Evolutionary conservation across 2,888 invertebrate species (phyloP), one percentile per base, ranked within the genome.

Genomic region (Ormyrus pomaceus): DNA sequence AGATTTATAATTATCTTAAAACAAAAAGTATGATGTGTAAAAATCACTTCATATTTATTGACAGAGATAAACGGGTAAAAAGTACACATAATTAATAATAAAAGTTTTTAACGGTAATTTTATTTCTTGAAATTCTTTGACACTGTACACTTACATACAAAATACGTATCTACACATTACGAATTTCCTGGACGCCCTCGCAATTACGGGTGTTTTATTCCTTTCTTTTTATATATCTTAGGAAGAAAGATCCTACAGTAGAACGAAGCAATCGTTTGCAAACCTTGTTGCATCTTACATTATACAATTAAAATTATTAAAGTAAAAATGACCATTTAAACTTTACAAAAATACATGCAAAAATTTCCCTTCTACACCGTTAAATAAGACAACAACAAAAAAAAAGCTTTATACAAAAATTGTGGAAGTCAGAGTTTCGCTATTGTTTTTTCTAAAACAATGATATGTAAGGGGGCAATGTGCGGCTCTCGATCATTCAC

Each of bases 131-230:
- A 74, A 74, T 73, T 34, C 62, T 74, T 77, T n/a, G 62, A 73
- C 50, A 71, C 69, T 77, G 80, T 80, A 71, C 77, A 75, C 56
- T 71, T 81, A 66, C 75, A 75, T 81, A 81, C 65, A 81, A 81
- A 77, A 78, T 74, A 74, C 66, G 48, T 74, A 81, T 77, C 77
- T 77, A 77, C 77, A 77, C 59, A 13, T 80, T 71, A 80, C 69
- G 65, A 71, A n/a, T 66, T 71, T 69, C 9, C 68, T 51, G 64
- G 56, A 68, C 62, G 56, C 66, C 34, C 66, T 80, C 48, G 13
- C 46, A 62, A 70, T 71, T 66, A 65, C 53, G 50, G 51, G 56
- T 69, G 62, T 56, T 69, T 53, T 73, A 48, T n/a, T 45, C 19
- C 58, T 6, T 58, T 65, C 58, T 78, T 61, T 53, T 66, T 11